Base-by-base conservation (phyloP, 2,113 vertebrate species). In the Crotophaga sulcirostris region DNA sequence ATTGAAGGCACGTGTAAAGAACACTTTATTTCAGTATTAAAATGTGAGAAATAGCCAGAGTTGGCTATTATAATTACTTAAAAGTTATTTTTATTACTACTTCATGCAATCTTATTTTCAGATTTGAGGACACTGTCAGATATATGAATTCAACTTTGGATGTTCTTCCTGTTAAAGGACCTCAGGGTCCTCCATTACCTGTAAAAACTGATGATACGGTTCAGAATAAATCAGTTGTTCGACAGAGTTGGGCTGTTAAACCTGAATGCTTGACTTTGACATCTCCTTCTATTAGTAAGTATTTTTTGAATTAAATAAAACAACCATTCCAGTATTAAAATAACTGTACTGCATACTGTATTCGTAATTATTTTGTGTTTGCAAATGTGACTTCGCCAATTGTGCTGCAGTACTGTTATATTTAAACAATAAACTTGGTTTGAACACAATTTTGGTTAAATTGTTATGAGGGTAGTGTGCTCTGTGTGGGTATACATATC, bases 81-180 rank as follows among this genome's bases (percentile, higher is more conserved):
- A 31, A 28, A 64, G 21, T 12, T 56, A 10, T 59, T 67, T 81
- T 59, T 51, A 26, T 56, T 72, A 23, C 21, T 90, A 13, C 28
- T 45, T 97, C 84, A 78, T 73, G 24, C 51, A 56, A 13, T 87
- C 21, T 70, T 68, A 26, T 66, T 95, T 99, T 98, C 90, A 98
- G 96, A 45, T 90, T 94, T 56, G 93, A 95, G 68, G 97, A 96
- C 76, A 88, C 80, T 42, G 94, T 94, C 44, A 97, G 96, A 67
- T 97, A 97, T 76, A 95, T 97, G 47, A 96, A 97, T 85, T 98
- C 98, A 72, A 98, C 98, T 77, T 96, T 99, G 97, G 99, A 99
- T 40, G 98, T 99, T 84, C 98, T 99, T 56, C 99, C 99, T 51
- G 99, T 99, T 87, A 99, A 98, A 96, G 99, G 99, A 88, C 99